These are phyloP conservation scores for Artibeus lituratus DNA, from an alignment of 2,797 vertebrate species.

Conservation along the genomic window DNA sequence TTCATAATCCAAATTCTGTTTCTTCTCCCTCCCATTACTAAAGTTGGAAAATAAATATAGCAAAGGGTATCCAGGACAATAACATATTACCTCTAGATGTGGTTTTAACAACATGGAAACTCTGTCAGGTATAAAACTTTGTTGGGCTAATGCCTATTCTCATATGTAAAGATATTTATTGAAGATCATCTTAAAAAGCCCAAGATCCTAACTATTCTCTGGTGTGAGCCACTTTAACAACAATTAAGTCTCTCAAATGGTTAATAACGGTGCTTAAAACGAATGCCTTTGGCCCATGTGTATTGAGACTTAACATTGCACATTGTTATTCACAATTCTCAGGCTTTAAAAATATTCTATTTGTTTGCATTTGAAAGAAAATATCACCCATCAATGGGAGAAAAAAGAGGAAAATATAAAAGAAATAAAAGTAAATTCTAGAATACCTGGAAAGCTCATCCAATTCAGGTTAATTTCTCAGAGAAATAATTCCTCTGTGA, in stretches of 20 bases:
- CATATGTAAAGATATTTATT: slow-evolving; percentile 36
- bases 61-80: slow-evolving; percentile 33
- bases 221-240: not conserved
- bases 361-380: slow-evolving; percentile 30
- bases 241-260: slow-evolving; percentile 42
- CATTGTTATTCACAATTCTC: slow-evolving; percentile 6
- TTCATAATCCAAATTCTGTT: slow-evolving; percentile 35
- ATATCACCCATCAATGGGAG: not conserved
- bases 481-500: slow-evolving; percentile 64
- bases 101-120: slow-evolving; percentile 72
- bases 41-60: not conserved
- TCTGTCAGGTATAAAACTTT: slow-evolving; percentile 61
- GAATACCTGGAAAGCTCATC: slow-evolving; percentile 52
- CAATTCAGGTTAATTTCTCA: slow-evolving; percentile 63
- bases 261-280: not conserved
- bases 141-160: slow-evolving; percentile 21
- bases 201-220: not conserved
- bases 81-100: slow-evolving; percentile 69
- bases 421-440: slow-evolving; percentile 42
- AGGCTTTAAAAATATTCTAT: slow-evolving; percentile 27
- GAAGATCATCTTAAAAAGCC: slow-evolving; percentile 49
- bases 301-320: slow-evolving; percentile 64
- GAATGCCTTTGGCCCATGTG: not conserved
- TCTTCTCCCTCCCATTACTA: not conserved
- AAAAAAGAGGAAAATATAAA: not conserved